These are phyloP conservation scores for Threskiornis aethiopicus DNA, from an alignment of 2,797 vertebrate species.

Conservation along the genomic window DNA sequence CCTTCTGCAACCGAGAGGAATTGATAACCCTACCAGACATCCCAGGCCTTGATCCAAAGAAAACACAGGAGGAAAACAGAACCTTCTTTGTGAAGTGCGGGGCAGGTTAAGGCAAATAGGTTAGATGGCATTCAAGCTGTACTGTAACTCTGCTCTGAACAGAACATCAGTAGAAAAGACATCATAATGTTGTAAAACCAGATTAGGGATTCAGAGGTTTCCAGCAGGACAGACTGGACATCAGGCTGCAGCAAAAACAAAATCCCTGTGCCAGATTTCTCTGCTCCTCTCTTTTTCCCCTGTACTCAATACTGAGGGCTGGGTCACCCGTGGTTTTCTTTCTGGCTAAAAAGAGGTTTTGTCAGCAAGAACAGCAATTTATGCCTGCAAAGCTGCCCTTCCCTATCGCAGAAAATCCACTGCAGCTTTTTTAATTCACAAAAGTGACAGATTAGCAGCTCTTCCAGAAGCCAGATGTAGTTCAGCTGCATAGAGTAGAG, in stretches of 20 bases:
- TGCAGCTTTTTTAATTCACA: background rate
- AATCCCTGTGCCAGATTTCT: background rate
- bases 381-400: background rate
- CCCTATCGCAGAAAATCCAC: background rate
- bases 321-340: background rate
- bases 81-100: background rate
- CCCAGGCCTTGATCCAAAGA: background rate
- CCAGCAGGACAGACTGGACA: background rate
- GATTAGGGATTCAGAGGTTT: background rate
- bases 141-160: background rate
- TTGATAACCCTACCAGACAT: background rate
- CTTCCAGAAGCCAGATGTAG: background rate
- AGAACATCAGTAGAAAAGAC: background rate
- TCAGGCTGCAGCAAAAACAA: background rate
- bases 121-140: background rate
- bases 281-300: background rate
- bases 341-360: background rate
- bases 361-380: conserved; percentile 11
- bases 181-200: background rate
- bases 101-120: background rate
- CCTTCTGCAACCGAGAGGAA: background rate
- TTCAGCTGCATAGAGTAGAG: background rate
- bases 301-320: background rate
- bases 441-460: background rate
- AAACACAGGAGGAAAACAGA: background rate